Evolutionary conservation across 1,140 invertebrate genomes (phyloP).

Genomic region (Calycopis cecrops): DNA sequence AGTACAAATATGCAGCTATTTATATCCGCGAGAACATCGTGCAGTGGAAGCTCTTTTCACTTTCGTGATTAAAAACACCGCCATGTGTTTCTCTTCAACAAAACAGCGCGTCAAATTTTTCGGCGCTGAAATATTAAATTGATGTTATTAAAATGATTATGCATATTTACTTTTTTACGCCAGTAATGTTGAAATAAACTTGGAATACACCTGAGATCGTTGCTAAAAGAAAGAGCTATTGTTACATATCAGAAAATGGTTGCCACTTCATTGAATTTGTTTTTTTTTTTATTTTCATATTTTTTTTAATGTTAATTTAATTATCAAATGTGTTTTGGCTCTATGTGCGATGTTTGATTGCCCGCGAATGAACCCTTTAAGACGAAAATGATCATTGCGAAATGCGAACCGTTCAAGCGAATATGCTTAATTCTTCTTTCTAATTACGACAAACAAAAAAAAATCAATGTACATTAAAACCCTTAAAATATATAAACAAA

Average conservation of each 20-base stretch:
- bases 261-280: too few relatives aligned
- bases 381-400: too few relatives aligned
- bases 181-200: neutral
- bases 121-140: slow-evolving; percentile 1
- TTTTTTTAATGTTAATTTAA: too few relatives aligned
- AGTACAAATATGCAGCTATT: neutral
- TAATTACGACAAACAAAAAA: too few relatives aligned
- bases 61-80: slow-evolving; percentile 1
- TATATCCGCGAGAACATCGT: neutral
- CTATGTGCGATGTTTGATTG: too few relatives aligned
- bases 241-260: neutral
- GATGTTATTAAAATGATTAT: neutral
- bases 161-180: neutral
- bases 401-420: too few relatives aligned
- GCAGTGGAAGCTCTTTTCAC: neutral
- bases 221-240: neutral
- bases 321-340: too few relatives aligned
- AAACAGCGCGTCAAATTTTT: neutral
- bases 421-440: too few relatives aligned
- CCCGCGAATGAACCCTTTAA: too few relatives aligned
- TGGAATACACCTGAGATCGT: neutral
- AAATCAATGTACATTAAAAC: too few relatives aligned
- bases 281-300: too few relatives aligned
- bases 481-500: too few relatives aligned
- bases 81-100: neutral